Evolutionary conservation across 2,888 invertebrate species (phyloP), one percentile per base, ranked within the genome.

Genomic region (Lordiphosa andalusiaca): DNA sequence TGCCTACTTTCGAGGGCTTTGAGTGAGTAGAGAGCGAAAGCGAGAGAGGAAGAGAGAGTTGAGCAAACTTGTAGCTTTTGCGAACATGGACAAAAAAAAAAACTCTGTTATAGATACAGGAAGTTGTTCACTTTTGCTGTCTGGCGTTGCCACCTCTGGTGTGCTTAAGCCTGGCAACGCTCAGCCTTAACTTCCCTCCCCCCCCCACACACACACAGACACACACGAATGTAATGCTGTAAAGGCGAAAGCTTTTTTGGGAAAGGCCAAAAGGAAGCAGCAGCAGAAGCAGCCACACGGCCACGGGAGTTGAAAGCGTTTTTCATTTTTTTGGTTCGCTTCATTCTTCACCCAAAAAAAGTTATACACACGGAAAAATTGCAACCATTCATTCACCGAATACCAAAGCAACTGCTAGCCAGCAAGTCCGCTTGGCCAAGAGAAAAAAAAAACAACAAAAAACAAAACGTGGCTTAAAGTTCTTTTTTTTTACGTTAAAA

Each of bases 351-450:
- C 62, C 21, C 36, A 44, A 63, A 62, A 69, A 73, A 87, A 83
- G 85, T 78, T 81, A 86, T 87, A 87, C 86, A 87, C 84, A 86
- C 76, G 82, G 74, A 75, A 71, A 85, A 84, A 84, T 73, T 84
- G 84, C 80, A 80, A 78, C 69, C 85, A 82, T 87, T 88, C 86
- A 86, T 85, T 81, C 82, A 80, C 69, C 61, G 71, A 71, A 83
- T 60, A 52, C 75, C 66, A 65, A 63, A 62, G 71, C 65, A 55
- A 74, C 60, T 23, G 23, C 6, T 53, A 68, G 52, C 63, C 36
- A 48, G 38, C 19, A 46, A 52, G 59, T 35, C 21, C 19, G 19
- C 23, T 36, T 21, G 37, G 21, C n/a, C 37, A 36, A 12, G 12
- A 52, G 16, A 41, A 42, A 36, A 52, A 21, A 16, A 35, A 35